Evolutionary conservation across 2,888 invertebrate species (phyloP), one percentile per base, ranked within the genome.

Genomic region (Bombyx huttoni): DNA sequence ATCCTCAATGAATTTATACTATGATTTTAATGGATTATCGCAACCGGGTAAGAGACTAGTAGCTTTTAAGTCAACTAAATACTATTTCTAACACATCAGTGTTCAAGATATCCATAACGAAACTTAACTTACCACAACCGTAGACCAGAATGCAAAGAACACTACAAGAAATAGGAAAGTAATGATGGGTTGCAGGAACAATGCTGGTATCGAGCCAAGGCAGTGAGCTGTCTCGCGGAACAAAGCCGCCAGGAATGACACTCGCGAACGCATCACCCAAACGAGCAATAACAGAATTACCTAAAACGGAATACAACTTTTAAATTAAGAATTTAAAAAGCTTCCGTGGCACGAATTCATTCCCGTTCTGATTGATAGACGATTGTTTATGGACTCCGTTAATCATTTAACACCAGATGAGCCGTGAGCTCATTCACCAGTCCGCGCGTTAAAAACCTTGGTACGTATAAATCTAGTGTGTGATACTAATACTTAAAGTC

Each of bases 211-310:
- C 62, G 93, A 92, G 53, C 93, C 91, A 63, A 98, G 90, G 70
- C 97, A 98, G 66, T 93, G 92, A 12, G 96, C 96, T 0, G 98
- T 96, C 81, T 98, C 97, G 70, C 93, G 93, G 75, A 98, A 98
- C 54, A 98, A 83, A 14, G 94, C 92, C 0, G 96, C 93, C 64
- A 98, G 89, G 68, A 97, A 94, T 46, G 93, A 91, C 0, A 98
- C 92, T 65, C 96, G 92, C 63, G 94, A 93, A 51, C 96, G 90
- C 86, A 96, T 91, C 60, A 93, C 92, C 67, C 92, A 91, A 35
- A 96, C 91, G 47, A 96, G 87, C 46, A 95, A 80, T 49, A 96
- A 73, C 50, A 96, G 81, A 53, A 95, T 90, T 0, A 94, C 77
- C 94, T 95, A 73, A 52, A 89, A 85, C 6, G 50, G 48, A 54